Evolutionary conservation across 2,113 vertebrate genomes (phyloP).

Genomic region (Morone saxatilis): DNA sequence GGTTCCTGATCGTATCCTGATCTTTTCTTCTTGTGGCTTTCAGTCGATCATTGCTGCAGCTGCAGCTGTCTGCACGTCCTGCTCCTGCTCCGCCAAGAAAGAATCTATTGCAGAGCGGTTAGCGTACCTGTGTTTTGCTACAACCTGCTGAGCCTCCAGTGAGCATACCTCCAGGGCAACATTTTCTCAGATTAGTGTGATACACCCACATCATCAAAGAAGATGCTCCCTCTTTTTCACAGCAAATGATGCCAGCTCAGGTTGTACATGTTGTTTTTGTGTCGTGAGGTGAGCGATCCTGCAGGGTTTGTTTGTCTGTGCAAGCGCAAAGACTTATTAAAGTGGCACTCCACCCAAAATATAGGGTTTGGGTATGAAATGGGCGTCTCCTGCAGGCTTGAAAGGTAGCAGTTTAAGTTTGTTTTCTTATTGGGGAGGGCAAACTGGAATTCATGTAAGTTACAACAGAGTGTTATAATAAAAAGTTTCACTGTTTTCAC

Average conservation of each 20-base stretch:
- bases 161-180: conserved; percentile 53
- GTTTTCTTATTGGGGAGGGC: neutral
- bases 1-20: neutral
- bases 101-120: conserved; percentile 2
- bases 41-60: neutral
- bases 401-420: neutral
- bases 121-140: conserved; percentile 64
- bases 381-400: neutral
- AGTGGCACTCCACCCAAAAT: conserved; percentile 51
- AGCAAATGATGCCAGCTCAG: neutral
- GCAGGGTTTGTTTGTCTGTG: conserved; percentile 17
- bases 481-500: neutral
- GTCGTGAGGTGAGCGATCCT: neutral
- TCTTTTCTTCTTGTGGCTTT: neutral
- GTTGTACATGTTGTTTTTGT: conserved; percentile 2
- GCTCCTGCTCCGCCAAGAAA: conserved; percentile 7
- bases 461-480: neutral
- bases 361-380: neutral
- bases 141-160: conserved; percentile 69
- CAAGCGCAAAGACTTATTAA: conserved; percentile 3
- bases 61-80: conserved; percentile 33
- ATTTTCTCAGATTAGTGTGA: conserved; percentile 27
- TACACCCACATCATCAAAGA: conserved; percentile 50
- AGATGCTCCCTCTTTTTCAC: neutral
- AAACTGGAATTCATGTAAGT: neutral